phyloP scores from a whole-genome alignment of 2,888 invertebrate species.

The Beris chalybata region DNA sequence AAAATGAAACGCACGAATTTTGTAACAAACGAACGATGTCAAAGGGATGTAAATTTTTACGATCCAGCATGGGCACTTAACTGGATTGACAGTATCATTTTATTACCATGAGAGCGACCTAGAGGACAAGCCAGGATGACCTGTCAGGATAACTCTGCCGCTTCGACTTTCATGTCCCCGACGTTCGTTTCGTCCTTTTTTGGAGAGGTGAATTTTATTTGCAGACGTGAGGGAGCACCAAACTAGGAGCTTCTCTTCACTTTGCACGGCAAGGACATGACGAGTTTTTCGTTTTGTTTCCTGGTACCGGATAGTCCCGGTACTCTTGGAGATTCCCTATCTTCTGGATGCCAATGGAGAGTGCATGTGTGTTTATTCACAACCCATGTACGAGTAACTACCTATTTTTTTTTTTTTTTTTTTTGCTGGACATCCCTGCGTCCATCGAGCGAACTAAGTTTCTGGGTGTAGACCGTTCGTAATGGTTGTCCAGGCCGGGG shows the following conservation, averaged over 20 bases:
- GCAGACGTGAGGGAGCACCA: neutral
- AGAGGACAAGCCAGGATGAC: conserved; percentile 5
- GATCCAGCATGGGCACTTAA: conserved; percentile 15
- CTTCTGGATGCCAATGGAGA: neutral
- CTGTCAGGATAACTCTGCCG: conserved; percentile 7
- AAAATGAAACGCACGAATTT: neutral
- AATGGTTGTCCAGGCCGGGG: conserved; percentile 25
- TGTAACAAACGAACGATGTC: no score
- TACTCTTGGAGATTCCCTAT: neutral
- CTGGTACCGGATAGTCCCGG: no score
- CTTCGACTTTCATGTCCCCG: neutral
- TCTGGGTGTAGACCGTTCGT: conserved; percentile 2
- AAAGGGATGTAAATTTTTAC: conserved; percentile 22
- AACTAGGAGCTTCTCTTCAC: neutral
- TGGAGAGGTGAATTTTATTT: conserved; percentile 1
- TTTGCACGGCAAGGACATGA: neutral
- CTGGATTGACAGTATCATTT: conserved; percentile 25
- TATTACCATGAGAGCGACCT: conserved; percentile 10
- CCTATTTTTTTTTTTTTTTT: neutral
- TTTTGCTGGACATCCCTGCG: neutral
- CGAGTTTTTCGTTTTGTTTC: no score
- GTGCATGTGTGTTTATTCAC: neutral
- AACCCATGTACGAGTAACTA: no score
- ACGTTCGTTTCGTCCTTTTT: no score
- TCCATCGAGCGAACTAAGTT: neutral